These are phyloP conservation scores for Strongylocentrotus purpuratus DNA, from an alignment of 35 echinoderm and acorn worm genomes.

Conservation along the genomic window DNA sequence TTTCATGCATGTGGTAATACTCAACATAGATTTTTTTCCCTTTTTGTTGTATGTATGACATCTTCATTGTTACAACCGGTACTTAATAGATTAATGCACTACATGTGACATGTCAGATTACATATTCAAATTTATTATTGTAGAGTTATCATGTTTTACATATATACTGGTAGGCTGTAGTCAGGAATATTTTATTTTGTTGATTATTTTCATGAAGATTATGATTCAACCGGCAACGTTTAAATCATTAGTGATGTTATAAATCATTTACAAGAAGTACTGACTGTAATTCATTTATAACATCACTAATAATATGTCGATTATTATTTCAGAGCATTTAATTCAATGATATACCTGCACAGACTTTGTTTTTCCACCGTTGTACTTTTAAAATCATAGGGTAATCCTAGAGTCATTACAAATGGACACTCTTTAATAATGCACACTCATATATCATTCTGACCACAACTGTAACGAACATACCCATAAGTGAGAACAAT, in stretches of 20 bases:
- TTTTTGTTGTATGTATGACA: background rate
- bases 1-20: background rate
- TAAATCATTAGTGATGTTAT: no score
- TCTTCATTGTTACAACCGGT: background rate
- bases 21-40: background rate
- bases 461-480: background rate
- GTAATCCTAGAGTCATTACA: background rate
- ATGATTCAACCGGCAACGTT: no score
- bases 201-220: background rate
- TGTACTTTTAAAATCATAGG: background rate
- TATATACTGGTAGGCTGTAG: background rate
- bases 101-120: background rate
- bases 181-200: background rate
- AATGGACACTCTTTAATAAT: background rate
- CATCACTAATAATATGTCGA: background rate
- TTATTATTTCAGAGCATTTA: no score
- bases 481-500: background rate
- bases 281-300: no score
- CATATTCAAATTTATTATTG: background rate
- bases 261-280: no score
- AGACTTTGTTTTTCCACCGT: background rate
- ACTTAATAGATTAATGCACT: background rate
- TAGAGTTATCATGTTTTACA: background rate
- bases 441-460: constrained; percentile 4
- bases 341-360: background rate